Evolutionary conservation across 2,113 vertebrate species (phyloP), one percentile per base, ranked within the genome.

Genomic region (Nyctereutes procyonoides): DNA sequence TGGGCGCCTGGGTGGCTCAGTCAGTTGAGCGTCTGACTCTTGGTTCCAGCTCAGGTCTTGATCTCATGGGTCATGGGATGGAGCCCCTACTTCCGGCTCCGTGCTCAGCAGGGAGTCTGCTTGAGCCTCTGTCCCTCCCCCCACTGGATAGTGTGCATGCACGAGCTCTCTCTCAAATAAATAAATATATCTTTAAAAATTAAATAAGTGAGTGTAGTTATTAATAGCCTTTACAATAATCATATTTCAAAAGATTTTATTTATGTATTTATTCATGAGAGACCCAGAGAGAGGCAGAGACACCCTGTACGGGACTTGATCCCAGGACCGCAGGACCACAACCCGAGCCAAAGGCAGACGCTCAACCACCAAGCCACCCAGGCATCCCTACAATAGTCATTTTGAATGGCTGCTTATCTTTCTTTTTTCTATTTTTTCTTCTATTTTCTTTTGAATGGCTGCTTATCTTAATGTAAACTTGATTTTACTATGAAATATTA

Each of bases 401-500:
- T 43, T 43, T 43, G 43, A 43, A 43, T 43, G 43, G 43, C 43
- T 43, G 43, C 43, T 43, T 43, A 43, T 43, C 43, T 43, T 43
- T 43, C 43, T 43, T 43, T 43, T 43, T 43, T 43, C 43, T 43
- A 43, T 43, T 43, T 43, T 43, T 43, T 43, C 43, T 43, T 43
- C 43, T 43, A 43, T 43, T 43, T 43, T 43, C 43, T 85, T 69
- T 94, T 60, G 71, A 96, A 90, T 35, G 56, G n/a, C 35, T 92
- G 80, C 51, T 93, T 85, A 88, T 60, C n/a, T 81, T 73, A 58
- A 81, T 80, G 55, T 15, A n/a, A 90, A 69, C 90, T 76, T 80
- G 48, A 86, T 93, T 83, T 79, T 69, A 58, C 83, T 83, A 28
- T 83, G 86, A 89, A 93, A 80, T 69, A 53, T n/a, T 79, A 94